Conservation (phyloP, 2,888 invertebrate genomes). For the Allygus modestus region DNA sequence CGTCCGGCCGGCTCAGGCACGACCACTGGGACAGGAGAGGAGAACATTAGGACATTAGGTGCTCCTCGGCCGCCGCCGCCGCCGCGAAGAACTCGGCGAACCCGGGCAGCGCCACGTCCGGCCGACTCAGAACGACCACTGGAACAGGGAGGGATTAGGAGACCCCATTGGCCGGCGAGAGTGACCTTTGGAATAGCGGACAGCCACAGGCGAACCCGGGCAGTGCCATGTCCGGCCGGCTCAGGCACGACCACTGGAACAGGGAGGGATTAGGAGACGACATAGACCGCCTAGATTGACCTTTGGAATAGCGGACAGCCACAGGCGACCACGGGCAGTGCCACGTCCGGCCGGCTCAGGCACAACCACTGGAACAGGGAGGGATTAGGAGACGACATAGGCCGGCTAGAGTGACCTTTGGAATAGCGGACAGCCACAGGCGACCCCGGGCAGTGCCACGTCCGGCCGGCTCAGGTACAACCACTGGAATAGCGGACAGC, state of each 20-base stretch:
- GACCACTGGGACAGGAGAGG: no score
- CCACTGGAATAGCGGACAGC: conserved; percentile 78
- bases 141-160: no score
- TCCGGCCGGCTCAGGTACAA: conserved; percentile 90
- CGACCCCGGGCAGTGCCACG: conserved; percentile 83
- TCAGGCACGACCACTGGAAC: conserved; percentile 84
- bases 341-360: conserved; percentile 89
- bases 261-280: background rate
- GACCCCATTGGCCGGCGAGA: conserved; percentile 81
- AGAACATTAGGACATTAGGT: conserved; percentile 72
- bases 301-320: no score
- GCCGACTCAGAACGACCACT: conserved; percentile 88
- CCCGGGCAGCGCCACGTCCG: conserved; percentile 86
- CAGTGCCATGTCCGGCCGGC: conserved; percentile 87
- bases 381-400: no score
- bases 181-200: conserved; percentile 74
- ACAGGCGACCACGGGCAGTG: conserved; percentile 82
- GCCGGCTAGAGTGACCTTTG: no score
- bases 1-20: no score
- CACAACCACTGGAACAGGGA: conserved; percentile 80
- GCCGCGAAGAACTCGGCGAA: conserved; percentile 84
- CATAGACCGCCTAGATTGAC: no score
- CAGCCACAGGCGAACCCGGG: conserved; percentile 82
- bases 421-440: conserved; percentile 68
- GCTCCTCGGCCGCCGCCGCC: conserved; percentile 84